Base-by-base conservation (phyloP, 2,888 invertebrate genomes). In the Pemphredon lugubris region DNA sequence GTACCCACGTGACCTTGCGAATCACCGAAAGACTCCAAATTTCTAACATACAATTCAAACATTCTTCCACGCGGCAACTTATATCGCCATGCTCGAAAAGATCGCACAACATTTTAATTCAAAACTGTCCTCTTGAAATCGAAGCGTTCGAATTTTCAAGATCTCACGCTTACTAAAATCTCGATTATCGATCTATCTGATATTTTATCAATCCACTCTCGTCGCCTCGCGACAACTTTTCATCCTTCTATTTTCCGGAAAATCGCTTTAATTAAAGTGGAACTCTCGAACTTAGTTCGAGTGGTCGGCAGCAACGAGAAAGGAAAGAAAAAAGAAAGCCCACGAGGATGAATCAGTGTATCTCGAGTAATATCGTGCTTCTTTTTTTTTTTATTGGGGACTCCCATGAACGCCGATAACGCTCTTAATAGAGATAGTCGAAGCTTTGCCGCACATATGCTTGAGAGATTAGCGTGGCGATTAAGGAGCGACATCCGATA, bases 381-480 rank as follows among this genome's bases (percentile, higher is more conserved):
- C 26, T 37, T 18, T 34, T 3, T 30, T 32, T 21, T 34, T 37
- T 18, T 34, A 5, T 30, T 18, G 2, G 55, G 39, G 16, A 23
- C 42, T 40, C 39, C 13, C 20, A 37, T 18, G 53, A 5, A 30
- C 44, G 55, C 20, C 7, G 76, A 75, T 67, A 75, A 69, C 26
- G 37, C 30, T 21, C 20, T 65, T 48, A 23, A 20, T 18, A 14
- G 45, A 39, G 55, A 42, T 58, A 64, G 21, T 26, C 26, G 20
- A 20, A 48, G 60, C 58, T 73, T 73, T 51, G 70, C 54, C 23
- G 26, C 42, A 32, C 58, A 57, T 34, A 40, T 30, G 44, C 37
- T 30, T 23, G 39, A 7, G 32, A 61, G 74, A 77, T 77, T 77
- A 77, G 54, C 39, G 18, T 51, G 40, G 13, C 34, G 63, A 63